phyloP scores from a whole-genome alignment of 1,140 invertebrate species.

The Caerostris darwini region DNA sequence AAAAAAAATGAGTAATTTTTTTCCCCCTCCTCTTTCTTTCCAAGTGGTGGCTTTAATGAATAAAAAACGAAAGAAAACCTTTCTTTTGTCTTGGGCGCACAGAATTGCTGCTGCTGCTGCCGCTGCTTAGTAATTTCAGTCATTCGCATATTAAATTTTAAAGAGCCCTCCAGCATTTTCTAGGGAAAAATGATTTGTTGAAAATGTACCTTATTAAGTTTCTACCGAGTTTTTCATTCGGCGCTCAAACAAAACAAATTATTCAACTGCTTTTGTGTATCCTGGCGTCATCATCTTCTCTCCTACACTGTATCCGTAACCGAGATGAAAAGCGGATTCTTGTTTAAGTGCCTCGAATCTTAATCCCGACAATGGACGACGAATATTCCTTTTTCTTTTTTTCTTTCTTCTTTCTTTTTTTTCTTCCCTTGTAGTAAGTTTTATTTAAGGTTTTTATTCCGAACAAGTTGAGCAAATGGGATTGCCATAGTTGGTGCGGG shows the following conservation, averaged over 20 bases:
- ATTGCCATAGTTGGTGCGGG: not conserved
- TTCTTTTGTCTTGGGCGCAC: slow-evolving; percentile 64
- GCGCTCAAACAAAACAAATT: slow-evolving; percentile 77
- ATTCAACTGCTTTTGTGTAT: slow-evolving; percentile 75
- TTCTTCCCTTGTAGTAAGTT: not conserved
- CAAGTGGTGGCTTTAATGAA: slow-evolving; percentile 77
- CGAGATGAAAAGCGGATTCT: slow-evolving; percentile 71
- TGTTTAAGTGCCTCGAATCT: slow-evolving; percentile 67
- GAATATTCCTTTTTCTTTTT: not conserved
- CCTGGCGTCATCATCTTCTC: slow-evolving; percentile 63
- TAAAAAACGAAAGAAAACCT: slow-evolving; percentile 76
- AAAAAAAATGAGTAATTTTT: slow-evolving; percentile 39
- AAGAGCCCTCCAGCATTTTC: slow-evolving; percentile 72
- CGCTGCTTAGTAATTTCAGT: slow-evolving; percentile 76
- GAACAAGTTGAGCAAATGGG: not conserved
- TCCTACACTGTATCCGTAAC: slow-evolving; percentile 57
- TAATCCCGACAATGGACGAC: slow-evolving; percentile 54
- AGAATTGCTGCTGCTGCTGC: slow-evolving; percentile 63
- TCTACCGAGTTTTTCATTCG: slow-evolving; percentile 77
- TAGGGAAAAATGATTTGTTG: slow-evolving; percentile 75
- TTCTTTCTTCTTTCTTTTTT: not conserved
- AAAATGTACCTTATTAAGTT: slow-evolving; percentile 78
- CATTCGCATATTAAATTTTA: slow-evolving; percentile 78
- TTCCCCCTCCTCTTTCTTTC: slow-evolving; percentile 22
- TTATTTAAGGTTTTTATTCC: not conserved